Conservation (phyloP, 2,797 vertebrate genomes). For the Bradypodion pumilum region DNA sequence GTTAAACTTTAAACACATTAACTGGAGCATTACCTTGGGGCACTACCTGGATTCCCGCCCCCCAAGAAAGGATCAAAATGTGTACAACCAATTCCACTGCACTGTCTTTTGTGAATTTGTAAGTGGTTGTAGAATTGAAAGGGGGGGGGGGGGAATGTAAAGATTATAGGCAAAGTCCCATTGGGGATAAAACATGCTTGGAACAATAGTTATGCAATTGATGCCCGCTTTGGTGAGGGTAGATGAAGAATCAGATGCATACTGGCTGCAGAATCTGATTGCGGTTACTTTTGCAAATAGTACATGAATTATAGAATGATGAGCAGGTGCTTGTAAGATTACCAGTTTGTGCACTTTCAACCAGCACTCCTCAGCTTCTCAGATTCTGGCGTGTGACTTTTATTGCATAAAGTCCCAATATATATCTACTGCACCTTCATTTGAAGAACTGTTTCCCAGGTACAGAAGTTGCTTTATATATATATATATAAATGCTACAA, state of each 20-base stretch:
- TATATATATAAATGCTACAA: too few species aligned
- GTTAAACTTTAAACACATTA: slow-evolving; percentile 44
- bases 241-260: too few species aligned
- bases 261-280: too few species aligned
- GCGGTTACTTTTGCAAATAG: too few species aligned
- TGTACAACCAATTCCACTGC: background rate
- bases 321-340: too few species aligned
- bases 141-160: background rate
- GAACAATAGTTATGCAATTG: too few species aligned
- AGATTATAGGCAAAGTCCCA: background rate
- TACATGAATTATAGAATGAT: too few species aligned
- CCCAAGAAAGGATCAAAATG: background rate
- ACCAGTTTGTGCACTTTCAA: too few species aligned
- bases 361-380: too few species aligned
- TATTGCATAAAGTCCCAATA: background rate
- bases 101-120: background rate
- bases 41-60: slow-evolving; percentile 4
- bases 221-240: too few species aligned
- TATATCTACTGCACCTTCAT: background rate
- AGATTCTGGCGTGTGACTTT: background rate
- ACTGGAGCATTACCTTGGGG: slow-evolving; percentile 3
- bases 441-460: background rate
- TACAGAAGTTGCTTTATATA: too few species aligned
- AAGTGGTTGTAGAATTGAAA: background rate
- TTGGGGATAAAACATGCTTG: too few species aligned